A percentile compares a stretch with the other conserved stretches of the same genome.
Conservation (phyloP, 2,888 invertebrate species). For the Cyrtodaria siliqua region DNA sequence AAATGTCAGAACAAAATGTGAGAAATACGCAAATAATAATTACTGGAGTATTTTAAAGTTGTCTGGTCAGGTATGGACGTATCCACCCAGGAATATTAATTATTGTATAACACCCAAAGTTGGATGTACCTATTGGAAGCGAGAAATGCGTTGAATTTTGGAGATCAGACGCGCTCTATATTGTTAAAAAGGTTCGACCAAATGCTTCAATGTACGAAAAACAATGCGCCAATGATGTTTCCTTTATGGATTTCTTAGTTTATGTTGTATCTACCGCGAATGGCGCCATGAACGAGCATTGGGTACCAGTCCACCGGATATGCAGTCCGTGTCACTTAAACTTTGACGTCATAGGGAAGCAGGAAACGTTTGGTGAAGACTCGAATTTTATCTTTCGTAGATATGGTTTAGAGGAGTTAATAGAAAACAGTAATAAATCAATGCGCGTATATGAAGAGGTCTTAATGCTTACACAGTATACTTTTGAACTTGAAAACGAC, state of each 20-base stretch:
- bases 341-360: conserved; percentile 52
- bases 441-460: conserved; percentile 40
- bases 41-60: neutral
- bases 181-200: conserved; percentile 25
- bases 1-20: neutral
- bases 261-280: conserved; percentile 24
- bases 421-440: neutral
- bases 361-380: conserved; percentile 52
- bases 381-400: conserved; percentile 33
- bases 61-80: neutral
- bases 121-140: conserved; percentile 47
- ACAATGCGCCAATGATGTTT: conserved; percentile 45
- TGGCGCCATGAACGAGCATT: conserved; percentile 47
- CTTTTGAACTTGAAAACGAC: conserved; percentile 32
- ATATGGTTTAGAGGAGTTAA: conserved; percentile 27
- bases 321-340: conserved; percentile 57
- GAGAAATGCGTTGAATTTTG: conserved; percentile 57
- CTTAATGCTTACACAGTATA: conserved; percentile 36
- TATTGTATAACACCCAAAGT: conserved; percentile 7
- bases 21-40: neutral
- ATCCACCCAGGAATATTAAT: neutral
- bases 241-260: conserved; percentile 59
- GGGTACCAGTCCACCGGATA: conserved; percentile 34
- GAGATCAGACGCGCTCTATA: conserved; percentile 25
- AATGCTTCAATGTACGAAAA: conserved; percentile 8